Conservation (phyloP, 2,888 invertebrate species). For the Lithosia quadra region DNA sequence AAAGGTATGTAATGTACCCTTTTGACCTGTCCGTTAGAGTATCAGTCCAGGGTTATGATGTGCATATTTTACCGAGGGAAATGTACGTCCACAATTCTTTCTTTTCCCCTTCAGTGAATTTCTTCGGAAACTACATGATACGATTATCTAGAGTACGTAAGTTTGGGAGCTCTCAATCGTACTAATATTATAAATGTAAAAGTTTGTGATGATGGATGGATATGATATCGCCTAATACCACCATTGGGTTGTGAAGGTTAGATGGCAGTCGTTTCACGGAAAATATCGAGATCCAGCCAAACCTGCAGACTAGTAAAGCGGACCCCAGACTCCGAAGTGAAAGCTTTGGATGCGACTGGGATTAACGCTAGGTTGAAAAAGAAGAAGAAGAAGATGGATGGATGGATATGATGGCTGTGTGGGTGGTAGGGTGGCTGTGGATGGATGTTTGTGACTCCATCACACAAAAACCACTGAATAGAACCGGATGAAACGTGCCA, state of each 20-base stretch:
- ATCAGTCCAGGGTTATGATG: slow-evolving; percentile 24
- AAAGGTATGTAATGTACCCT: slow-evolving; percentile 36
- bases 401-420: too few relatives aligned
- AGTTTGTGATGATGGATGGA: not conserved
- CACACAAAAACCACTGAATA: not conserved
- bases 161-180: not conserved
- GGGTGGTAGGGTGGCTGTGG: too few relatives aligned
- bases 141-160: not conserved
- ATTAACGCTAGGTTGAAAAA: too few relatives aligned
- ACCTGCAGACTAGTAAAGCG: too few relatives aligned
- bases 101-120: slow-evolving; percentile 27
- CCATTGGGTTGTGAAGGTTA: too few relatives aligned
- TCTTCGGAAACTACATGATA: slow-evolving; percentile 27
- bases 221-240: too few relatives aligned
- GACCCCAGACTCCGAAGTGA: too few relatives aligned
- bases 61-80: slow-evolving; percentile 48
- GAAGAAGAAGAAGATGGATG: too few relatives aligned
- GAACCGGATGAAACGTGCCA: not conserved
- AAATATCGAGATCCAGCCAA: too few relatives aligned
- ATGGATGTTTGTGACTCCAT: not conserved
- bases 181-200: not conserved
- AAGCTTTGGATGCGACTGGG: too few relatives aligned
- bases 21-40: slow-evolving; percentile 37
- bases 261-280: too few relatives aligned
- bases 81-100: slow-evolving; percentile 31